phyloP scores from a whole-genome alignment of 1,140 invertebrate species.

The Gryllus bimaculatus region DNA sequence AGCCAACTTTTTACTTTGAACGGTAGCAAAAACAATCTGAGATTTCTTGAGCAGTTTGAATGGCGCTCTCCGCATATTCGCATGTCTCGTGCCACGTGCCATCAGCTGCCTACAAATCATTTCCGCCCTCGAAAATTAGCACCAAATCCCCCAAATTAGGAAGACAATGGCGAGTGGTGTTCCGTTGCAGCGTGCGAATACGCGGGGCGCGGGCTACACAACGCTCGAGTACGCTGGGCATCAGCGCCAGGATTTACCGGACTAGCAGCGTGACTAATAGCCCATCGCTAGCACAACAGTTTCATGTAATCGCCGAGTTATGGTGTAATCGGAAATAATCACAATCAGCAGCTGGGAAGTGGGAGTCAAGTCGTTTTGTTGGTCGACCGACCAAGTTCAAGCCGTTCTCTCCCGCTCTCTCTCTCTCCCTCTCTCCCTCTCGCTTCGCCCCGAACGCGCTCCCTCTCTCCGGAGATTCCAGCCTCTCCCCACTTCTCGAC shows the following conservation, averaged over 20 bases:
- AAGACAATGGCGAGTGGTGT: no score
- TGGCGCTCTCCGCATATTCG: no score
- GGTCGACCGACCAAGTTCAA: background rate
- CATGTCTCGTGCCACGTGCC: no score
- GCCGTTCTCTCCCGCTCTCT: background rate
- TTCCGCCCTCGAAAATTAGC: no score
- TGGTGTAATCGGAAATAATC: background rate
- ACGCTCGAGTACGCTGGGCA: background rate
- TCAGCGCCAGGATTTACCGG: background rate
- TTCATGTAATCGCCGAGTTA: background rate
- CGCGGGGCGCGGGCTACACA: no score
- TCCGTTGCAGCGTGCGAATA: no score
- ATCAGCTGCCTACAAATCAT: no score
- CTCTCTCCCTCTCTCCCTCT: background rate
- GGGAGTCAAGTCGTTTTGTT: background rate
- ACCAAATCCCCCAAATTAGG: no score
- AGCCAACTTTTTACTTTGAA: no score
- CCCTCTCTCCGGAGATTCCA: background rate
- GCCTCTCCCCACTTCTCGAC: background rate
- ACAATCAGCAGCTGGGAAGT: background rate
- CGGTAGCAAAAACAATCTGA: no score
- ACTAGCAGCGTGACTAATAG: background rate
- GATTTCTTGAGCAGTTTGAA: no score
- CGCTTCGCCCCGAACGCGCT: background rate
- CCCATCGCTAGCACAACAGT: background rate